These are phyloP conservation scores for Neolamprologus brichardi DNA, from an alignment of 2,113 vertebrate species.

Conservation along the genomic window DNA sequence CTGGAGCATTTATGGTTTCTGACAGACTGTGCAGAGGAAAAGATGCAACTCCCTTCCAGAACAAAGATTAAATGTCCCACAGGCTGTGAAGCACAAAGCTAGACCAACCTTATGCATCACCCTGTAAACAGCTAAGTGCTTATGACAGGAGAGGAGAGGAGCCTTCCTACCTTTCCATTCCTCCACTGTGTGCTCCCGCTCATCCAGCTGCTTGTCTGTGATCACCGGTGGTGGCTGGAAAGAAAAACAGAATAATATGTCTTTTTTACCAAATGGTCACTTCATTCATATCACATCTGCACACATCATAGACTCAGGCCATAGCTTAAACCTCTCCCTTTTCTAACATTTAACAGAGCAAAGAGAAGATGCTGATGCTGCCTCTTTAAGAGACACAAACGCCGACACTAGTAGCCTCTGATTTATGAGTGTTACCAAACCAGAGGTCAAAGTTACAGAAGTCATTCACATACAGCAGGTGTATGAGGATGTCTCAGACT, in stretches of 20 bases:
- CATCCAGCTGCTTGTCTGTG: constrained; percentile 96
- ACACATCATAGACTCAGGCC: background rate
- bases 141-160: background rate
- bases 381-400: background rate
- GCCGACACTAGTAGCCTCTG: background rate
- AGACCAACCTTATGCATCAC: background rate
- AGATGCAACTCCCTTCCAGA: background rate
- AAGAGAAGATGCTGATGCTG: background rate
- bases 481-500: background rate
- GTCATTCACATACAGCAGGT: background rate
- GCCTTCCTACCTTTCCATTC: constrained; percentile 92
- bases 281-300: background rate
- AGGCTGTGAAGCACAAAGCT: background rate
- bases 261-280: background rate
- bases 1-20: background rate
- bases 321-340: background rate
- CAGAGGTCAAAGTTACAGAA: background rate
- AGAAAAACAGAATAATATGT: background rate
- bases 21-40: background rate
- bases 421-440: background rate
- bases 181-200: constrained; percentile 95
- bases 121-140: background rate
- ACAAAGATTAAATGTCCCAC: background rate
- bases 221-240: constrained; percentile 92
- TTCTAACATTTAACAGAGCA: background rate